Conservation (phyloP, 2,797 vertebrate species). For the Enteromius treurensis region DNA sequence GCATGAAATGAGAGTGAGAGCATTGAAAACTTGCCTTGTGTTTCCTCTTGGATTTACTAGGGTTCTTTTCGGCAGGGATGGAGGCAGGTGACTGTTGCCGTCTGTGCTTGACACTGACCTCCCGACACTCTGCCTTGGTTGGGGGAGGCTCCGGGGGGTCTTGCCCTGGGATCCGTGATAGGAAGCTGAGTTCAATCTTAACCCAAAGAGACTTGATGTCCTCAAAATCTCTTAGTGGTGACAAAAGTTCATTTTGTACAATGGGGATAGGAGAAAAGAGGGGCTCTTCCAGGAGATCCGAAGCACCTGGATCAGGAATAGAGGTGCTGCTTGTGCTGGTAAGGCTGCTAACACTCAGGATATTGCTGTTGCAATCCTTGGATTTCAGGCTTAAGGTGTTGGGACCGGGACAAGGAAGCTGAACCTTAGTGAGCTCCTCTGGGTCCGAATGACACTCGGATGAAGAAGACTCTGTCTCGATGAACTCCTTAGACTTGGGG, state of each 20-base stretch:
- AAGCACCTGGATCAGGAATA: constrained; percentile 81
- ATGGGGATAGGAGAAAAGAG: constrained; percentile 79
- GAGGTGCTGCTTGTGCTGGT: constrained; percentile 80
- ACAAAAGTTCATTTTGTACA: constrained; percentile 83
- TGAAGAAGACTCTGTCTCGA: constrained; percentile 93
- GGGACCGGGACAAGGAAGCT: constrained; percentile 71
- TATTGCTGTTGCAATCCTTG: constrained; percentile 80
- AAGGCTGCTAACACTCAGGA: constrained; percentile 84
- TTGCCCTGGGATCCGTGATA: constrained; percentile 87
- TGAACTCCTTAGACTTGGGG: constrained; percentile 95
- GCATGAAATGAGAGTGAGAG: neutral
- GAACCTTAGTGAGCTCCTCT: constrained; percentile 86
- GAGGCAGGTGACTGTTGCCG: constrained; percentile 76
- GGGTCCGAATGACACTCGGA: constrained; percentile 94
- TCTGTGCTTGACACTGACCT: constrained; percentile 82
- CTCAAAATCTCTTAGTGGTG: constrained; percentile 85
- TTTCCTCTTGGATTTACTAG: constrained; percentile 91
- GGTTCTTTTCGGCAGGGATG: constrained; percentile 79
- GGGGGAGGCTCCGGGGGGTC: constrained; percentile 70
- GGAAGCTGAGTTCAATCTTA: constrained; percentile 91
- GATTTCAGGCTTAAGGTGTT: constrained; percentile 72
- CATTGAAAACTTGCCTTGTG: constrained; percentile 83
- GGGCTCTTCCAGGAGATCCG: constrained; percentile 77
- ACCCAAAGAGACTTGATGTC: constrained; percentile 93
- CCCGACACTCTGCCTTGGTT: constrained; percentile 79